phyloP scores from a whole-genome alignment of 2,888 invertebrate genomes.

The Hyposoter dolosus region DNA sequence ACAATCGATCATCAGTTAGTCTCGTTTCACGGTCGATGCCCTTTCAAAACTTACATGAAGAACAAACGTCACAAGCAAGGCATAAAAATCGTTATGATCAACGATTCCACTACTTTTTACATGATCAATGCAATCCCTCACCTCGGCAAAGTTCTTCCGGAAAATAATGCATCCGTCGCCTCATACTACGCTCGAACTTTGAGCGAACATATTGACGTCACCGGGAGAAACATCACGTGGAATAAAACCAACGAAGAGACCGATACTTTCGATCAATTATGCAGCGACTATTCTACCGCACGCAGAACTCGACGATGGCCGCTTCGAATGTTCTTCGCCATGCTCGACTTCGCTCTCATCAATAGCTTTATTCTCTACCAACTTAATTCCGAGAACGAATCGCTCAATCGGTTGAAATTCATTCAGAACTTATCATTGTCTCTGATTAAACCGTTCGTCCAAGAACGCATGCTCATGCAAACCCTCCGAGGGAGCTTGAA shows the following conservation, averaged over 20 bases:
- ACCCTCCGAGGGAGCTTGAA: not conserved
- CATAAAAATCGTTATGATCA: conserved; percentile 71
- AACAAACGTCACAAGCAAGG: conserved; percentile 74
- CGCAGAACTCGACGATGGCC: conserved; percentile 32
- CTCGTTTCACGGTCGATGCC: conserved; percentile 70
- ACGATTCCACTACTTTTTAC: conserved; percentile 64
- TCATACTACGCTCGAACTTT: conserved; percentile 67
- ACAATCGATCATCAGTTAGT: conserved; percentile 75
- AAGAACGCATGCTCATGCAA: conserved; percentile 10
- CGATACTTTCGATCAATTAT: conserved; percentile 14
- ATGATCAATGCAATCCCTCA: conserved; percentile 64
- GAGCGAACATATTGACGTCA: conserved; percentile 58
- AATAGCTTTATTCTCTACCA: conserved; percentile 13
- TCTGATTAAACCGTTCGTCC: not conserved
- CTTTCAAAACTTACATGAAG: conserved; percentile 72
- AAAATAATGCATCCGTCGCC: not conserved
- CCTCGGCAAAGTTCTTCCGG: conserved; percentile 46
- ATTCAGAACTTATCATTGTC: conserved; percentile 1
- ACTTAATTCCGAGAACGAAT: not conserved
- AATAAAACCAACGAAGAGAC: conserved; percentile 62
- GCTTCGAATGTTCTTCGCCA: conserved; percentile 37
- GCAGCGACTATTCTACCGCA: conserved; percentile 26
- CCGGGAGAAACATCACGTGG: conserved; percentile 65
- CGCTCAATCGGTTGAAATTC: conserved; percentile 4
- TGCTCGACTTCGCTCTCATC: conserved; percentile 38